Conservation (phyloP, 2,113 vertebrate genomes). For the Gymnarchus niloticus region DNA sequence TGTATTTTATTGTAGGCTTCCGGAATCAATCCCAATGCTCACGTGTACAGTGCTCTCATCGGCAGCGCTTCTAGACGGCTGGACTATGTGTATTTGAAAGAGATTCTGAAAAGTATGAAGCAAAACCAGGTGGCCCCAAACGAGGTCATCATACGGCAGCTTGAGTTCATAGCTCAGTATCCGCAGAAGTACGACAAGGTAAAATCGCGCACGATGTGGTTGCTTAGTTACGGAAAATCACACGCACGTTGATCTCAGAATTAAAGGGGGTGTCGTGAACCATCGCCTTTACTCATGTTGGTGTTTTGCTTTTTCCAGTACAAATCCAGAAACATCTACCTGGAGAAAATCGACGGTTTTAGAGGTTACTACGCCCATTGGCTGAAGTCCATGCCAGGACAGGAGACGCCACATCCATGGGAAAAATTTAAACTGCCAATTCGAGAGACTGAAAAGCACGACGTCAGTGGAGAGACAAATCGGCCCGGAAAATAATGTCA, state of each 20-base stretch:
- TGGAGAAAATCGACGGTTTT: slow-evolving; percentile 88
- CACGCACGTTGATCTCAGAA: not conserved
- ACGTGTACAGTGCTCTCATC: slow-evolving; percentile 85
- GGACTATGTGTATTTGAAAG: slow-evolving; percentile 79
- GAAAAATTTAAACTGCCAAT: slow-evolving; percentile 53
- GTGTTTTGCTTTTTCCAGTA: slow-evolving; percentile 59
- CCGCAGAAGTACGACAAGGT: slow-evolving; percentile 83
- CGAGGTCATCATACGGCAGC: slow-evolving; percentile 79
- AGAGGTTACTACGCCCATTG: slow-evolving; percentile 86
- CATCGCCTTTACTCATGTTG: not conserved
- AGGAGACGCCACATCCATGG: slow-evolving; percentile 73
- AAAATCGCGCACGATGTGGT: not conserved
- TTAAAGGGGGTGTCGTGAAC: too few relatives aligned
- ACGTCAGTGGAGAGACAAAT: not conserved
- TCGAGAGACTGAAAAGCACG: not conserved
- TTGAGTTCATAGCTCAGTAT: slow-evolving; percentile 85
- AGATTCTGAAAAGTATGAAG: slow-evolving; percentile 76
- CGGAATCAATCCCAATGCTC: slow-evolving; percentile 71
- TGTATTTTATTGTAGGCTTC: slow-evolving; percentile 57
- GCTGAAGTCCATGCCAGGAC: slow-evolving; percentile 73
- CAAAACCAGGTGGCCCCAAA: slow-evolving; percentile 70
- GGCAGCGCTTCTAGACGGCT: slow-evolving; percentile 67
- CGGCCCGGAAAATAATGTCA: not conserved
- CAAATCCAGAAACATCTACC: slow-evolving; percentile 77
- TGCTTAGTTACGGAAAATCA: not conserved